Evolutionary conservation across 1,140 invertebrate genomes (phyloP).

Genomic region (Eueides isabella): DNA sequence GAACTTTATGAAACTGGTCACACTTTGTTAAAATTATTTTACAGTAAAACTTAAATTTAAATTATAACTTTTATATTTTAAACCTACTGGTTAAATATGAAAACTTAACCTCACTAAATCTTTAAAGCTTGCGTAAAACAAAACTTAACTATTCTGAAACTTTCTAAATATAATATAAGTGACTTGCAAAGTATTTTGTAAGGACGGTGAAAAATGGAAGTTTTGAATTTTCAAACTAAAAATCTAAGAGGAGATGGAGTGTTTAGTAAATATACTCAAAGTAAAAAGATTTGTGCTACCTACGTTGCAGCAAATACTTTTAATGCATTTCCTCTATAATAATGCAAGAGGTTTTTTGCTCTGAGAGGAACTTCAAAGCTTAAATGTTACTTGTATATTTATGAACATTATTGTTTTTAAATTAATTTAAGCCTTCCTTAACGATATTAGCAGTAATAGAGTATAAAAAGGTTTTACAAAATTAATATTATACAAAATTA

Average conservation of each 20-base stretch:
- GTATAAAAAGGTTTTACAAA: no score
- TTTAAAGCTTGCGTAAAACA: slow-evolving; percentile 32
- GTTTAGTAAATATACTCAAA: slow-evolving; percentile 21
- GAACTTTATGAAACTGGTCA: no score
- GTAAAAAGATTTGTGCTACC: slow-evolving; percentile 17
- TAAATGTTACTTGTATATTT: neutral
- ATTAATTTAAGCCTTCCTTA: no score
- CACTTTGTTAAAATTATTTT: neutral
- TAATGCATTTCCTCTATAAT: slow-evolving; percentile 6
- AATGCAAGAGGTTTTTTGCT: neutral
- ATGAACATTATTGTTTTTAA: neutral
- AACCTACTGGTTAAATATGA: slow-evolving; percentile 14
- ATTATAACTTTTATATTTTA: neutral
- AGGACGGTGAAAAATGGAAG: slow-evolving; percentile 42
- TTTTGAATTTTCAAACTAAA: slow-evolving; percentile 37
- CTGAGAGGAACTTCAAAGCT: neutral
- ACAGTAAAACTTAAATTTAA: neutral
- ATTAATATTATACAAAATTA: no score
- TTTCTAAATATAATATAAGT: slow-evolving; percentile 43
- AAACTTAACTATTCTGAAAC: slow-evolving; percentile 42
- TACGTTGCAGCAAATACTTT: slow-evolving; percentile 16
- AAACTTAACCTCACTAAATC: slow-evolving; percentile 29
- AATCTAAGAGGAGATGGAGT: slow-evolving; percentile 20
- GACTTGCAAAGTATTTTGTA: slow-evolving; percentile 45
- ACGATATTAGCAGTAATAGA: no score